These are phyloP conservation scores for Hermetia illucens DNA, from an alignment of 1,140 invertebrate species.

Conservation along the genomic window DNA sequence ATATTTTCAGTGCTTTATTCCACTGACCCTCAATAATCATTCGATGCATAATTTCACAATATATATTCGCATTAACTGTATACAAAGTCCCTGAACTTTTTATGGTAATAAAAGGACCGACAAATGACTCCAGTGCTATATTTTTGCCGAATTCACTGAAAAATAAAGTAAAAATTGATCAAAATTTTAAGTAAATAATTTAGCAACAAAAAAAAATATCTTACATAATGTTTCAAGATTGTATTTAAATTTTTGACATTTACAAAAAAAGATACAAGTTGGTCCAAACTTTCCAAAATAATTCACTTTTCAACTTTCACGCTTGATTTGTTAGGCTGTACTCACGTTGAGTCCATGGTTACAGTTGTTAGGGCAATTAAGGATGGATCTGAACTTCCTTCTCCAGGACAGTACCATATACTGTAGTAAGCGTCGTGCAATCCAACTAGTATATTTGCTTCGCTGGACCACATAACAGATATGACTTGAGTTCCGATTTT, in stretches of 20 bases:
- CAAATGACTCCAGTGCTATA: slow-evolving; percentile 63
- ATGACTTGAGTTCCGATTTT: slow-evolving; percentile 70
- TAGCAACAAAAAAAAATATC: no score
- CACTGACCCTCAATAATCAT: slow-evolving; percentile 22
- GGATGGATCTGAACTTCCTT: slow-evolving; percentile 58
- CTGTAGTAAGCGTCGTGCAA: slow-evolving; percentile 67
- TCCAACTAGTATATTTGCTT: slow-evolving; percentile 69
- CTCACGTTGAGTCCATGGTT: slow-evolving; percentile 41
- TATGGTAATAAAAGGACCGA: slow-evolving; percentile 41
- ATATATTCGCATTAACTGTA: slow-evolving; percentile 21
- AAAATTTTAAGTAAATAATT: neutral
- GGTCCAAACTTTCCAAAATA: slow-evolving; percentile 33
- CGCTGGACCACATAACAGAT: slow-evolving; percentile 67
- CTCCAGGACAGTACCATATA: slow-evolving; percentile 75
- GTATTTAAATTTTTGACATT: slow-evolving; percentile 22
- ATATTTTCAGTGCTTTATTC: slow-evolving; percentile 24
- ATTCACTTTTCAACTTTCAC: slow-evolving; percentile 62
- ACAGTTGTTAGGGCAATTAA: slow-evolving; percentile 38
- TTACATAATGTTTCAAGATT: slow-evolving; percentile 32
- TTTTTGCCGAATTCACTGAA: slow-evolving; percentile 38
- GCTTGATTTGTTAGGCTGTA: slow-evolving; percentile 53
- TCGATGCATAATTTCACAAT: slow-evolving; percentile 25
- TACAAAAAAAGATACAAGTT: slow-evolving; percentile 7
- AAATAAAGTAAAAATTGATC: neutral
- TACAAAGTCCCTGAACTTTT: slow-evolving; percentile 22